A percentile compares a stretch with the other conserved stretches of the same genome.
These are phyloP conservation scores for Lepeophtheirus nordmannii DNA, from an alignment of 2,888 invertebrate species.

Conservation along the genomic window DNA sequence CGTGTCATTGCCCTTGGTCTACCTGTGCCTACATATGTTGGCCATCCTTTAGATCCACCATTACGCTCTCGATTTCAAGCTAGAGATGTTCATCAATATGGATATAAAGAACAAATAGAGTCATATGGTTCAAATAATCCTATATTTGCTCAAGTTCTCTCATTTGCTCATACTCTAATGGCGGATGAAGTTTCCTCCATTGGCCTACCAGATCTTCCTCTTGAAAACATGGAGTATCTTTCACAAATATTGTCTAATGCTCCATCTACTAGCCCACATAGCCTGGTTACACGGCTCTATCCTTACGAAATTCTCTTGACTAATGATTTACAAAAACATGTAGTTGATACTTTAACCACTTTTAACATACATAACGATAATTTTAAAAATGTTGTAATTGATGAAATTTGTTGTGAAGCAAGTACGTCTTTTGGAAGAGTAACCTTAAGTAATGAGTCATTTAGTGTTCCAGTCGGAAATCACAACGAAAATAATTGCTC, in stretches of 20 bases:
- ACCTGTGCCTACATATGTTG: conserved; percentile 67
- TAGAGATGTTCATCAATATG: conserved; percentile 53
- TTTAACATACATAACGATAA: conserved; percentile 36
- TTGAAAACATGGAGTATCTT: conserved; percentile 55
- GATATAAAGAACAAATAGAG: conserved; percentile 26
- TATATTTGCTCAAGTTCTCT: conserved; percentile 49
- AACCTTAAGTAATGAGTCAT: neutral
- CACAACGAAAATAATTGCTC: neutral
- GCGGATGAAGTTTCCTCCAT: conserved; percentile 54
- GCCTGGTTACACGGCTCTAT: conserved; percentile 59
- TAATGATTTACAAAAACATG: conserved; percentile 56
- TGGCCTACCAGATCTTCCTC: conserved; percentile 74
- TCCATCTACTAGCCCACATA: conserved; percentile 48
- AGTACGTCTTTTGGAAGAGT: neutral
- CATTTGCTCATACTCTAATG: conserved; percentile 60
- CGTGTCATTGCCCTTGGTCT: conserved; percentile 80
- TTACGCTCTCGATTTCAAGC: conserved; percentile 87
- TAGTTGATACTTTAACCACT: conserved; percentile 52
- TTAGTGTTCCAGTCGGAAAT: conserved; percentile 17
- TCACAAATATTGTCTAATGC: conserved; percentile 53
- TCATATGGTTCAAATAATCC: neutral
- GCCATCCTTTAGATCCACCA: conserved; percentile 89
- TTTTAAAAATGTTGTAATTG: neutral
- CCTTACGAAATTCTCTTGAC: conserved; percentile 63
- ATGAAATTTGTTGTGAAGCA: neutral